Base-by-base conservation (phyloP, 1,140 invertebrate species). In the Platorchestia sp. region DNA sequence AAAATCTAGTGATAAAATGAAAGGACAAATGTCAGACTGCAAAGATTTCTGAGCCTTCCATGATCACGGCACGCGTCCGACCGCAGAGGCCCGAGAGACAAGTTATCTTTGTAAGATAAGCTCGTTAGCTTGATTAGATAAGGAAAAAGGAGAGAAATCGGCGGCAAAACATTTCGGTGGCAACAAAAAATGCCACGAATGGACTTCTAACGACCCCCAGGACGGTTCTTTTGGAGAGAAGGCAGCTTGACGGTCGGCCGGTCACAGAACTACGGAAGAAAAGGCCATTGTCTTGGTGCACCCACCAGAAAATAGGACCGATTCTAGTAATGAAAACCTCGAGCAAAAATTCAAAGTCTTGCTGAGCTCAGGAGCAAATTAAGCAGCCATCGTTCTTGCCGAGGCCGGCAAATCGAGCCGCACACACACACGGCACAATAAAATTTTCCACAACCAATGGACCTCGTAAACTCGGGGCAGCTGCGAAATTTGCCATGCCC, bases 61-160 rank as follows among this genome's bases (percentile, higher is more conserved):
- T 36, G 7, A 75, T 22, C 59, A 36, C 59, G 3, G 59, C 59
- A 75, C 36, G 59, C 36, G 59, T 36, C 59, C 59, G 10, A 75
- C 59, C 27, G 59, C 59, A 22, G 59, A 10, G 1, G 59, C 59
- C 36, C 10, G 59, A 75, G 14, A 75, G 59, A 75, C 59, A 10
- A 75, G 59, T 75, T 75, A 75, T 44, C 44, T 90, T 90, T 90
- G 44, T 42, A 43, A 42, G 87, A 90, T 42, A 90, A 42, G 87
- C 44, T 90, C 87, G 87, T 90, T 44, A 90, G 87, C 87, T 90
- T 43, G 87, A 90, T 90, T 90, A 90, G 44, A 90, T 90, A 90
- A 90, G 10, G 87, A 90, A 90, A 90, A 90, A 90, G 44, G 41
- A 42, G 44, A 90, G 27, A 90, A 90, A 75, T 75, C 27, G 10